These are phyloP conservation scores for Cynopterus brachyotis DNA, from an alignment of 2,113 vertebrate genomes.

Conservation along the genomic window DNA sequence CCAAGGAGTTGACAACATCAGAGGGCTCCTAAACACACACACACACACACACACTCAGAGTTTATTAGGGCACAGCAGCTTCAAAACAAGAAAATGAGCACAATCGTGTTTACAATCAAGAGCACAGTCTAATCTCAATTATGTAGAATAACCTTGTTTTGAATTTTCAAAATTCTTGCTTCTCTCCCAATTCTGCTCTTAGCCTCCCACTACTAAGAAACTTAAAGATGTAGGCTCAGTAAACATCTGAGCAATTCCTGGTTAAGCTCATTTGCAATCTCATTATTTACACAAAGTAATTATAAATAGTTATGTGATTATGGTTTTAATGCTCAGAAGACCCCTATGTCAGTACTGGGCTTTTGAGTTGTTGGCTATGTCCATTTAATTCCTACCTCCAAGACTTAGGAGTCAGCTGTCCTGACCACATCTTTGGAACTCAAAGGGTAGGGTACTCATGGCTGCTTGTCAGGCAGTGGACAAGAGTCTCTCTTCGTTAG, in stretches of 20 bases:
- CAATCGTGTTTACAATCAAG: background rate
- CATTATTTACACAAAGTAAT: background rate
- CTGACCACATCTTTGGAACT: background rate
- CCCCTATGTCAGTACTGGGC: background rate
- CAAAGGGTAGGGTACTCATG: background rate
- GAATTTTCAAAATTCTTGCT: background rate
- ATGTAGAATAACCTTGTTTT: background rate
- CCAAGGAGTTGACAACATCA: constrained; percentile 89
- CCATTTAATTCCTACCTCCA: background rate
- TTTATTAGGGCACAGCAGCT: background rate
- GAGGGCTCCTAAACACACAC: constrained; percentile 85
- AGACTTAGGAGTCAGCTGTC: background rate
- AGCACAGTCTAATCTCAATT: background rate
- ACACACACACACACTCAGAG: constrained; percentile 8
- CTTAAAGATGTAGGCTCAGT: background rate
- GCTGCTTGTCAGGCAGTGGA: background rate
- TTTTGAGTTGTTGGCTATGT: background rate
- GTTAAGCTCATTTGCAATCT: background rate
- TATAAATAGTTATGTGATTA: background rate
- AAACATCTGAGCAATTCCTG: background rate
- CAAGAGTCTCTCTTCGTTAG: background rate
- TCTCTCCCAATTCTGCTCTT: background rate
- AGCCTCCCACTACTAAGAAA: background rate
- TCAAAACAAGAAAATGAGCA: background rate
- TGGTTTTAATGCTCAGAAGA: background rate